Evolutionary conservation across 2,888 invertebrate genomes (phyloP).

Genomic region (Limnephilus marmoratus): DNA sequence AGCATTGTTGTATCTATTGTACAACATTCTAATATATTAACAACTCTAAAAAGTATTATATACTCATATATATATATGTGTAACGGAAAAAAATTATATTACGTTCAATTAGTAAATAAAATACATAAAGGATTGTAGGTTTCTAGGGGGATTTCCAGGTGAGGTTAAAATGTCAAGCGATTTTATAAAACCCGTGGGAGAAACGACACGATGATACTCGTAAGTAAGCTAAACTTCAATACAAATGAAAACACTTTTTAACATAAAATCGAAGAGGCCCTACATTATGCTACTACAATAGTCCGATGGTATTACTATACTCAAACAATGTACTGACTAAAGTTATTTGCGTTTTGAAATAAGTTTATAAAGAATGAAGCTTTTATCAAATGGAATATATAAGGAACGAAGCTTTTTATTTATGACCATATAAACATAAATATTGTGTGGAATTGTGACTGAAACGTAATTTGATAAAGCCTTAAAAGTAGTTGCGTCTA

Average conservation of each 20-base stretch:
- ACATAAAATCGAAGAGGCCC: neutral
- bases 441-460: neutral
- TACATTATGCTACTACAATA: neutral
- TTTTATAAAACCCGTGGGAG: neutral
- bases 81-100: no score
- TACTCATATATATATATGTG: no score
- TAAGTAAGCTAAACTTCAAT: neutral
- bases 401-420: neutral
- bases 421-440: neutral
- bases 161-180: neutral
- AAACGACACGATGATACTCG: no score
- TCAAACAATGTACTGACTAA: neutral
- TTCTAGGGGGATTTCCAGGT: neutral
- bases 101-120: no score
- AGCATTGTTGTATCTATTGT: neutral
- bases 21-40: neutral
- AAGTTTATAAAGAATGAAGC: neutral
- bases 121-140: no score
- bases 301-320: neutral
- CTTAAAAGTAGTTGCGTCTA: neutral
- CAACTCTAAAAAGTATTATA: no score
- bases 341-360: neutral
- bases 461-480: neutral
- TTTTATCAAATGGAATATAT: neutral
- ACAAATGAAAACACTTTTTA: neutral